phyloP scores from a whole-genome alignment of 2,797 vertebrate species.

The Dendrocincla fuliginosa region DNA sequence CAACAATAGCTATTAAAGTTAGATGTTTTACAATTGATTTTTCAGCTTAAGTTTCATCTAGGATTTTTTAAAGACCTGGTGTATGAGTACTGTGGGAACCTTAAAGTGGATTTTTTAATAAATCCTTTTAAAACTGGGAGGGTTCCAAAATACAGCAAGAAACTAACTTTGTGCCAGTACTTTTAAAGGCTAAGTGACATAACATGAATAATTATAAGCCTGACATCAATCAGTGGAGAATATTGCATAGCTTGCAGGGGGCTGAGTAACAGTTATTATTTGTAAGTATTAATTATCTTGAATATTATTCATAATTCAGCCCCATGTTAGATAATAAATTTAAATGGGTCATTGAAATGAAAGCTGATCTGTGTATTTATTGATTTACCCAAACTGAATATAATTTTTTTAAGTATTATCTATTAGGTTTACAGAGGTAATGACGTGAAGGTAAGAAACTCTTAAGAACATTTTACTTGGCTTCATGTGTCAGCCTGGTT shows the following conservation, averaged over 20 bases:
- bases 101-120: conserved; percentile 14
- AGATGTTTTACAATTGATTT: not conserved
- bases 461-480: not conserved
- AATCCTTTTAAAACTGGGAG: not conserved
- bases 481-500: not conserved
- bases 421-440: not conserved
- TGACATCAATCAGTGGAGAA: conserved; percentile 20
- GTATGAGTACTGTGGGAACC: not conserved
- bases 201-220: conserved; percentile 13
- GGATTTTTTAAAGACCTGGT: not conserved
- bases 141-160: conserved; percentile 6
- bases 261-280: not conserved
- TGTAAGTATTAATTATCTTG: not conserved
- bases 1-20: not conserved
- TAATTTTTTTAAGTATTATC: not conserved
- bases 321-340: not conserved
- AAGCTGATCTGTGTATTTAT: not conserved
- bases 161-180: not conserved
- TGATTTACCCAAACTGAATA: conserved; percentile 1
- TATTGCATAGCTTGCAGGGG: not conserved
- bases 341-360: not conserved
- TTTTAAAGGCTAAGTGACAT: conserved; percentile 9
- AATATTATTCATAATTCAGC: not conserved
- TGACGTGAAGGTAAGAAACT: not conserved
- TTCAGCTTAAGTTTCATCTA: not conserved